Percentiles rank a stretch among this genome's conserved stretches.
These are phyloP conservation scores for Rhinatrema bivittatum DNA, from an alignment of 2,797 vertebrate species.

Conservation along the genomic window DNA sequence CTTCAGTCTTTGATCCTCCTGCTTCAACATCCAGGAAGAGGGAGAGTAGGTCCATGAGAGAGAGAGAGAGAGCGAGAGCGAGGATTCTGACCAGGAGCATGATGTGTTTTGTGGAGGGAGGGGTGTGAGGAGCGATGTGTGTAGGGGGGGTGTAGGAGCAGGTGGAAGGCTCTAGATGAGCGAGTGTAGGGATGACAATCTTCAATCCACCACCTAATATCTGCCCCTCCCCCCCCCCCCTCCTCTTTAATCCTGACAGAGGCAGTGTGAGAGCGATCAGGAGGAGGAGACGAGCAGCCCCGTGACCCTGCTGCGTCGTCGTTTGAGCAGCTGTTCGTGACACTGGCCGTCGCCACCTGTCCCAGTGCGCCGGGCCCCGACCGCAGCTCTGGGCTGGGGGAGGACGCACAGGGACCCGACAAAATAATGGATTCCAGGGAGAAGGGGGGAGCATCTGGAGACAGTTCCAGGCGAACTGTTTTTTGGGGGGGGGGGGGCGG, in stretches of 20 bases:
- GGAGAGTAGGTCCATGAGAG: no score
- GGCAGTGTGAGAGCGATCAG: conserved; percentile 70
- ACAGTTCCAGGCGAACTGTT: background rate
- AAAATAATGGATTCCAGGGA: no score
- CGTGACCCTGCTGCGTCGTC: conserved; percentile 35
- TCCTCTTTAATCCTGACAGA: conserved; percentile 38
- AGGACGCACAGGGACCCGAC: background rate
- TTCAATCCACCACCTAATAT: no score
- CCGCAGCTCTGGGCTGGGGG: background rate
- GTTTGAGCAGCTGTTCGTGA: conserved; percentile 63
- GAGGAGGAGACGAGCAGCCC: conserved; percentile 53
- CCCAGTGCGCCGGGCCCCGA: background rate
- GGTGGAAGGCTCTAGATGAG: no score
- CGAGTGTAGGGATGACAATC: no score
- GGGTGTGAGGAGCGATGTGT: no score
- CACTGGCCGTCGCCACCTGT: background rate
- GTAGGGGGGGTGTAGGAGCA: no score
- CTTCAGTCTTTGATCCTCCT: no score
- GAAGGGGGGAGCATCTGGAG: background rate
- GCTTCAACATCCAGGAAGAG: no score
- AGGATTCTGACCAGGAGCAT: no score
- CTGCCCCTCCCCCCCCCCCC: background rate
- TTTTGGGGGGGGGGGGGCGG: background rate
- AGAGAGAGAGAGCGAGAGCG: no score
- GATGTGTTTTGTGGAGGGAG: no score